These are phyloP conservation scores for Spinus pinus DNA, from an alignment of 2,797 vertebrate genomes.

Conservation along the genomic window DNA sequence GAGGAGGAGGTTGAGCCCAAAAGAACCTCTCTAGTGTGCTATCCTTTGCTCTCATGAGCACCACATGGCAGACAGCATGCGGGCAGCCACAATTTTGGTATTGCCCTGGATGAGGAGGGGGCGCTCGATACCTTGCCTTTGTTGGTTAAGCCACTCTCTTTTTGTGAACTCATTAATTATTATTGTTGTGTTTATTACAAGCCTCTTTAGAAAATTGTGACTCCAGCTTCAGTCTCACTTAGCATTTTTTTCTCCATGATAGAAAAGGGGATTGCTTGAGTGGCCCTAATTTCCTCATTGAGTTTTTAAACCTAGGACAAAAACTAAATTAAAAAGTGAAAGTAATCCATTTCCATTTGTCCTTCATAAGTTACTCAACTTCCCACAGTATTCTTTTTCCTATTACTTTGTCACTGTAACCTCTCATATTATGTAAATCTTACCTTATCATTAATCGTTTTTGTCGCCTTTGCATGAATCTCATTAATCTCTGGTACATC, in stretches of 20 bases:
- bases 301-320: background rate
- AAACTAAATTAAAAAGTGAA: background rate
- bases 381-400: background rate
- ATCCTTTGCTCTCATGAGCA: background rate
- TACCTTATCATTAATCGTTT: background rate
- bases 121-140: fast-evolving
- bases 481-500: slow-evolving; percentile 13
- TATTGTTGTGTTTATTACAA: background rate
- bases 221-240: fast-evolving
- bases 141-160: background rate
- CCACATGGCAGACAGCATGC: fast-evolving
- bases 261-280: background rate
- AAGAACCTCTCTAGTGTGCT: fast-evolving
- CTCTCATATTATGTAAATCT: background rate
- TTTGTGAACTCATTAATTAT: background rate
- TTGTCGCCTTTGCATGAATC: background rate
- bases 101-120: fast-evolving
- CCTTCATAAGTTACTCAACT: background rate
- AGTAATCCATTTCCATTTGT: background rate
- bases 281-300: background rate
- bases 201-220: background rate
- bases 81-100: background rate
- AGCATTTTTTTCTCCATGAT: background rate
- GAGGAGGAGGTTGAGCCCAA: background rate
- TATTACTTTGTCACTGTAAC: background rate